Evolutionary conservation across 2,797 vertebrate genomes (phyloP).

Genomic region (Synaphobranchus kaupii): DNA sequence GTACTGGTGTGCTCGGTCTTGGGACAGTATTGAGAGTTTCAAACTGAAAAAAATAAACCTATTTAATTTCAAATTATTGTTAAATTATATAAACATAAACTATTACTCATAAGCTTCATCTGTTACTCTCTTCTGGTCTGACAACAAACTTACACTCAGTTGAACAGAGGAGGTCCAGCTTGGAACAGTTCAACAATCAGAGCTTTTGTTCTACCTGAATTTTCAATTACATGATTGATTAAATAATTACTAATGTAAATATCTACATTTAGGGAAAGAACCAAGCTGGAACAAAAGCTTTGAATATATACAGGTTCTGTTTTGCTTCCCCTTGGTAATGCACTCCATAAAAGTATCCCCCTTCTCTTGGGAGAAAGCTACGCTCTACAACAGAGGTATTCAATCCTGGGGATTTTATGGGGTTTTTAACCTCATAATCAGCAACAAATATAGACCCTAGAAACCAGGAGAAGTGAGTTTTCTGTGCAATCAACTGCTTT

Average conservation of each 20-base stretch:
- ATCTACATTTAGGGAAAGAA: neutral
- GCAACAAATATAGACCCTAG: neutral
- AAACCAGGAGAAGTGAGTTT: neutral
- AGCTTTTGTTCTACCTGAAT: too few relatives aligned
- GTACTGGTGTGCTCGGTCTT: too few relatives aligned
- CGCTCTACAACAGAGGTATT: neutral
- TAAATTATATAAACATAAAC: too few relatives aligned
- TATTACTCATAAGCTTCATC: too few relatives aligned
- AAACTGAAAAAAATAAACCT: too few relatives aligned
- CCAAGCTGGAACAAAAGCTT: neutral
- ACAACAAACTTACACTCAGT: too few relatives aligned
- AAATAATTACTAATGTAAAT: neutral
- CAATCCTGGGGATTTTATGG: neutral
- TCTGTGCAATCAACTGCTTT: neutral
- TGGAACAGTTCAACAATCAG: too few relatives aligned
- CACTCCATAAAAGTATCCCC: neutral
- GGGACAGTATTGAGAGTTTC: too few relatives aligned
- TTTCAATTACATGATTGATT: too few relatives aligned
- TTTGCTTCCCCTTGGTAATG: neutral
- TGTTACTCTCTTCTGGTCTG: too few relatives aligned
- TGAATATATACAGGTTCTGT: neutral
- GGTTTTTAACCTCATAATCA: neutral
- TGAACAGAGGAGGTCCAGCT: too few relatives aligned
- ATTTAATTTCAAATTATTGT: too few relatives aligned
- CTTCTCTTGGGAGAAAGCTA: neutral